phyloP scores from a whole-genome alignment of 2,888 invertebrate species.

The Germaria angustata region DNA sequence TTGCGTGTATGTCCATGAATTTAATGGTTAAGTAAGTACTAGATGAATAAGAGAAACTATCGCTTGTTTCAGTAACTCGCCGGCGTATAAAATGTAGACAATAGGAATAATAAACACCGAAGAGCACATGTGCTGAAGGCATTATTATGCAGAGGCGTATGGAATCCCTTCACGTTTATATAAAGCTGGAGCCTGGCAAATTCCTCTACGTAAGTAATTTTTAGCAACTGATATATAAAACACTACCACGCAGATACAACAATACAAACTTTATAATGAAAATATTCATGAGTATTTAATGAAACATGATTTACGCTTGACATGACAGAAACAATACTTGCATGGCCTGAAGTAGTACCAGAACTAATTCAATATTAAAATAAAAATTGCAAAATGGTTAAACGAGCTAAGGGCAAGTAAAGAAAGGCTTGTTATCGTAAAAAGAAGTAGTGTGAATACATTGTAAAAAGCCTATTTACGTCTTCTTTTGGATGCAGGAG shows the following conservation, averaged over 20 bases:
- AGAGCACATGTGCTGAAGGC: constrained; percentile 15
- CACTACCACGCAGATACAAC: not conserved
- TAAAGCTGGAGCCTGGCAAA: not conserved
- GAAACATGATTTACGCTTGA: constrained; percentile 58
- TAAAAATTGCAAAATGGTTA: not conserved
- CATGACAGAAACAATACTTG: constrained; percentile 46
- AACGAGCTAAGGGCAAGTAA: too few relatives aligned
- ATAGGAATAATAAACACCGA: constrained; percentile 11
- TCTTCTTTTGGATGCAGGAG: too few relatives aligned
- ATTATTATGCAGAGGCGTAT: constrained; percentile 5
- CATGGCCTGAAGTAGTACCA: not conserved
- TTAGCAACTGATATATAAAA: too few relatives aligned
- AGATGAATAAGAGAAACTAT: constrained; percentile 25
- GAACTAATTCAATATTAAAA: not conserved
- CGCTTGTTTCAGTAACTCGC: constrained; percentile 7
- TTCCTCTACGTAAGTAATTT: not conserved
- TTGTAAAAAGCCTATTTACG: too few relatives aligned
- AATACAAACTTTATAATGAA: constrained; percentile 22
- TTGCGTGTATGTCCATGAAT: constrained; percentile 44
- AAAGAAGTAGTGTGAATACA: too few relatives aligned
- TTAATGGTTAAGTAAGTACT: constrained; percentile 52
- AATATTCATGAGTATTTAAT: constrained; percentile 36
- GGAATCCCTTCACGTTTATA: not conserved
- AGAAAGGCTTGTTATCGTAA: too few relatives aligned
- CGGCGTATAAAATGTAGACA: constrained; percentile 6